Conservation (phyloP, 64 coral and sea anemone species). For the Hydrozoanthus tunicans region DNA sequence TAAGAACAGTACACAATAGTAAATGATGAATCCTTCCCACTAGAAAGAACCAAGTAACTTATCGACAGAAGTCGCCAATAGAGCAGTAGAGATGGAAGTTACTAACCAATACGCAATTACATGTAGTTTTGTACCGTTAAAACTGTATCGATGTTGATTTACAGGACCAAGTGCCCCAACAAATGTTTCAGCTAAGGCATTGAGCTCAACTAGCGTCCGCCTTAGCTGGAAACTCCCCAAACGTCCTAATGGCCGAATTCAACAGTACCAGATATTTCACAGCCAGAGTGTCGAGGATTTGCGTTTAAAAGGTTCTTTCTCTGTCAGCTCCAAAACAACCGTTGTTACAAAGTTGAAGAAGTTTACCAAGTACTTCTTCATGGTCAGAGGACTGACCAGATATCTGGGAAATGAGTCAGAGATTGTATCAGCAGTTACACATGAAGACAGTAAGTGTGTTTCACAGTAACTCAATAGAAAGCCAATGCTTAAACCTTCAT, state of each 20-base stretch:
- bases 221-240: not conserved
- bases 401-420: not conserved
- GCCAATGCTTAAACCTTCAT: no score
- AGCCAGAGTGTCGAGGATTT: not conserved
- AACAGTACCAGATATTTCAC: slow-evolving; percentile 10
- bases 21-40: not conserved
- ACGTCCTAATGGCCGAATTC: not conserved
- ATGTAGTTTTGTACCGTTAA: not conserved
- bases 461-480: no score
- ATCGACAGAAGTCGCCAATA: not conserved
- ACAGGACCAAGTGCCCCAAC: slow-evolving; percentile 31
- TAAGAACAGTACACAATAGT: no score
- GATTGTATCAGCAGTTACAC: slow-evolving; percentile 15
- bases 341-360: not conserved
- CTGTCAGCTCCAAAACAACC: not conserved
- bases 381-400: not conserved
- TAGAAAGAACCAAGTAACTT: not conserved
- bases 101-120: not conserved
- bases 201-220: slow-evolving; percentile 8
- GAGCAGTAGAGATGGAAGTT: not conserved
- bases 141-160: not conserved
- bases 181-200: not conserved
- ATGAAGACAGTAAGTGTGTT: slow-evolving; percentile 38
- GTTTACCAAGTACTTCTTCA: slow-evolving; percentile 1
- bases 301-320: not conserved